A percentile compares a stretch with the other conserved stretches of the same genome.
Conservation (phyloP, 2,888 invertebrate genomes). For the Charanyca ferruginea region DNA sequence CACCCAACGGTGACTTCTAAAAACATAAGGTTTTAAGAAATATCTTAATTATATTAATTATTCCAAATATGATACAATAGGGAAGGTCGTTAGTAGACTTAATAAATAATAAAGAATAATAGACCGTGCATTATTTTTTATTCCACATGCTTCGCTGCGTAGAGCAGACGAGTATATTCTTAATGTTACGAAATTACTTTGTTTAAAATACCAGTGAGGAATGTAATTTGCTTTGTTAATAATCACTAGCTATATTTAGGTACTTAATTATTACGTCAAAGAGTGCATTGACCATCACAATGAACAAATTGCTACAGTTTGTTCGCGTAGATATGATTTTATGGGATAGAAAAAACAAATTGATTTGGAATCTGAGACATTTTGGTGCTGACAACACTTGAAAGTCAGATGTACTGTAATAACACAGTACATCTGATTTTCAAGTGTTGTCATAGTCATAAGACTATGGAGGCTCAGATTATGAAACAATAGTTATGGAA, state of each 20-base stretch:
- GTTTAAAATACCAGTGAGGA: conserved; percentile 25
- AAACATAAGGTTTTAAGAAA: too few species aligned
- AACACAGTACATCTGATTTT: too few species aligned
- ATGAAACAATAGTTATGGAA: too few species aligned
- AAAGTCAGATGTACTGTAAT: too few species aligned
- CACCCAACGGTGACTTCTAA: too few species aligned
- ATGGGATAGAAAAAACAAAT: neutral
- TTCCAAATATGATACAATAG: neutral
- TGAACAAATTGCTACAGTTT: conserved; percentile 26
- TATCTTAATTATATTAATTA: too few species aligned
- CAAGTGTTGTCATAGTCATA: too few species aligned
- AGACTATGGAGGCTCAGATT: too few species aligned
- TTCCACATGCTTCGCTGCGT: conserved; percentile 40
- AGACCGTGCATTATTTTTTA: conserved; percentile 18
- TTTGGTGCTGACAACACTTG: neutral
- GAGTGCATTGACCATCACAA: conserved; percentile 11
- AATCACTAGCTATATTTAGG: conserved; percentile 21
- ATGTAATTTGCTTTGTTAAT: conserved; percentile 34
- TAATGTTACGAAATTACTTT: conserved; percentile 43
- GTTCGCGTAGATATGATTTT: conserved; percentile 2
- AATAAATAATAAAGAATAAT: conserved; percentile 23
- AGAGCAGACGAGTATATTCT: neutral
- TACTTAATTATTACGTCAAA: conserved; percentile 40
- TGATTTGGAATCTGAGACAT: neutral
- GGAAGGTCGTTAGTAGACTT: neutral